These are phyloP conservation scores for Cydia amplana DNA, from an alignment of 1,140 invertebrate genomes.

Conservation along the genomic window DNA sequence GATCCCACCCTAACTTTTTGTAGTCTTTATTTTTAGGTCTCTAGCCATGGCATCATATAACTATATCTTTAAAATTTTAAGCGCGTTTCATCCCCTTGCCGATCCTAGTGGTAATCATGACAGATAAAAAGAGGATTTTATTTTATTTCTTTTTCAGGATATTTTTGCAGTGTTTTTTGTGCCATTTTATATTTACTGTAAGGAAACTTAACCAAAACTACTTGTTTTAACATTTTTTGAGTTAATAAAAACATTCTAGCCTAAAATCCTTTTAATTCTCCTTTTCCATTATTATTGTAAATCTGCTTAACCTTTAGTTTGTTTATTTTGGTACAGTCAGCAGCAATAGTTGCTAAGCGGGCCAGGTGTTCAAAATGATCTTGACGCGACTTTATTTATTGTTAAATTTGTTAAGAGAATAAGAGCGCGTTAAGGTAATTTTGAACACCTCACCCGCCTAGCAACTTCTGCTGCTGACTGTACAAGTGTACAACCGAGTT, in stretches of 20 bases:
- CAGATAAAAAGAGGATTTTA: not conserved
- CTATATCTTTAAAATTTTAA: not conserved
- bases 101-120: not conserved
- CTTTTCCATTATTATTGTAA: not conserved
- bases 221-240: not conserved
- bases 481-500: too few species aligned
- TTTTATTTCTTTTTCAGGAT: not conserved
- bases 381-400: too few species aligned
- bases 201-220: not conserved
- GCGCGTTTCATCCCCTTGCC: too few species aligned
- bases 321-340: too few species aligned
- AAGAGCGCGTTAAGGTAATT: too few species aligned
- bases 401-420: too few species aligned
- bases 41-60: not conserved
- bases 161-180: not conserved
- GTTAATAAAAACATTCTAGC: not conserved
- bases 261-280: not conserved
- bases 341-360: too few species aligned
- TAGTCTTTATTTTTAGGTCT: not conserved
- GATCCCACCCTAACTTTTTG: conserved; percentile 1
- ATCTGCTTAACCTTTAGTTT: too few species aligned
- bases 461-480: too few species aligned
- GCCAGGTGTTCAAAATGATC: too few species aligned
- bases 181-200: conserved; percentile 7
- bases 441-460: too few species aligned